phyloP scores from a whole-genome alignment of 1,140 invertebrate genomes.

The Zaprionus gabonicus region DNA sequence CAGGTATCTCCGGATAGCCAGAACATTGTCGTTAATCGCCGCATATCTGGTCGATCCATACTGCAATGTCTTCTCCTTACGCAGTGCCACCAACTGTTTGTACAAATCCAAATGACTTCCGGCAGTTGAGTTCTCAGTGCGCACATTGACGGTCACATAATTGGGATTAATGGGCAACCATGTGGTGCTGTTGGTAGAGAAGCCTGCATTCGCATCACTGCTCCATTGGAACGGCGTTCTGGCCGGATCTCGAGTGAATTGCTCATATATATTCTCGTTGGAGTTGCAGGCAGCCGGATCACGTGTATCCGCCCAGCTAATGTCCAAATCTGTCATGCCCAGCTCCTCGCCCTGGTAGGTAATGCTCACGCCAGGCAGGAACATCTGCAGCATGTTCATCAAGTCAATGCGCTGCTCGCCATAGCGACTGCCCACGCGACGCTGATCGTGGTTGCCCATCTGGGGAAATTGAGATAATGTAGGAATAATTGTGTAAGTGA shows the following conservation, averaged over 20 bases:
- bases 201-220: slow-evolving; percentile 79
- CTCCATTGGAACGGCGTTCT: slow-evolving; percentile 93
- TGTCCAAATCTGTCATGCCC: slow-evolving; percentile 89
- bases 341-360: slow-evolving; percentile 89
- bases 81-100: slow-evolving; percentile 65
- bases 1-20: slow-evolving; percentile 61
- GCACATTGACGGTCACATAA: slow-evolving; percentile 86
- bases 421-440: slow-evolving; percentile 87
- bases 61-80: slow-evolving; percentile 74
- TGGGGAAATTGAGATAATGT: slow-evolving; percentile 44
- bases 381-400: slow-evolving; percentile 88
- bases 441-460: slow-evolving; percentile 89
- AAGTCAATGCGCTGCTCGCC: slow-evolving; percentile 87
- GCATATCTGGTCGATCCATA: slow-evolving; percentile 77
- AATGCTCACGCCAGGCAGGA: slow-evolving; percentile 90
- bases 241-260: slow-evolving; percentile 88
- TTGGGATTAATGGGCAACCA: slow-evolving; percentile 89
- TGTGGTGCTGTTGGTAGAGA: slow-evolving; percentile 86
- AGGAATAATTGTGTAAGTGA: neutral
- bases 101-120: slow-evolving; percentile 79
- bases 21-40: slow-evolving; percentile 61
- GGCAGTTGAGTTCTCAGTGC: slow-evolving; percentile 35
- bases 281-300: slow-evolving; percentile 87
- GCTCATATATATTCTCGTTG: slow-evolving; percentile 84
- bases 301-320: slow-evolving; percentile 85